phyloP scores from a whole-genome alignment of 2,888 invertebrate genomes.

The Pogonocherus hispidulus region DNA sequence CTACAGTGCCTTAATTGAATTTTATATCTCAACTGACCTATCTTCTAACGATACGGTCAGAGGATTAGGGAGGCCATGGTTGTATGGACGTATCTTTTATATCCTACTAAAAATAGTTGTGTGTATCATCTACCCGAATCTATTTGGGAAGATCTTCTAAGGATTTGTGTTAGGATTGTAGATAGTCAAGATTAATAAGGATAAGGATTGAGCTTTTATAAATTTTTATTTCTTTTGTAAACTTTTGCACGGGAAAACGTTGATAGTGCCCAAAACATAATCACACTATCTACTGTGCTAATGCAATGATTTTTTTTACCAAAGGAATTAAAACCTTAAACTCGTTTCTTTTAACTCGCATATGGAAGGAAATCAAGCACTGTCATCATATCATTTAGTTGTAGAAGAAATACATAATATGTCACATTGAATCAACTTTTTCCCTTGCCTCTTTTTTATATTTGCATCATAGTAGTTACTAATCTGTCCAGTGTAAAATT shows the following conservation, averaged over 20 bases:
- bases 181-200: constrained; percentile 57
- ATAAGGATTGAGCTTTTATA: constrained; percentile 54
- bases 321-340: neutral
- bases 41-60: neutral
- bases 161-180: constrained; percentile 66
- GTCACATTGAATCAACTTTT: constrained; percentile 9
- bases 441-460: constrained; percentile 46
- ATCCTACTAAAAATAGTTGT: constrained; percentile 54
- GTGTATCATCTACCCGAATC: constrained; percentile 55
- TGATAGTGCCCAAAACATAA: constrained; percentile 3
- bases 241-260: constrained; percentile 45
- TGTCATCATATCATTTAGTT: constrained; percentile 45
- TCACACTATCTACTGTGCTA: constrained; percentile 7
- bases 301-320: neutral
- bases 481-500: constrained; percentile 68
- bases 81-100: constrained; percentile 51
- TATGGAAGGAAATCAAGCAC: constrained; percentile 2
- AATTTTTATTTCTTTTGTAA: constrained; percentile 49
- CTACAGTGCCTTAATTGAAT: constrained; percentile 34
- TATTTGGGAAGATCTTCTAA: constrained; percentile 53
- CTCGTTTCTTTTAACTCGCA: neutral
- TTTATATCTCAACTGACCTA: constrained; percentile 4
- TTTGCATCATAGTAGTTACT: constrained; percentile 62
- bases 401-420: constrained; percentile 33
- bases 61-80: constrained; percentile 2